These are phyloP conservation scores for Nothocercus julius DNA, from an alignment of 2,113 vertebrate species.

Conservation along the genomic window DNA sequence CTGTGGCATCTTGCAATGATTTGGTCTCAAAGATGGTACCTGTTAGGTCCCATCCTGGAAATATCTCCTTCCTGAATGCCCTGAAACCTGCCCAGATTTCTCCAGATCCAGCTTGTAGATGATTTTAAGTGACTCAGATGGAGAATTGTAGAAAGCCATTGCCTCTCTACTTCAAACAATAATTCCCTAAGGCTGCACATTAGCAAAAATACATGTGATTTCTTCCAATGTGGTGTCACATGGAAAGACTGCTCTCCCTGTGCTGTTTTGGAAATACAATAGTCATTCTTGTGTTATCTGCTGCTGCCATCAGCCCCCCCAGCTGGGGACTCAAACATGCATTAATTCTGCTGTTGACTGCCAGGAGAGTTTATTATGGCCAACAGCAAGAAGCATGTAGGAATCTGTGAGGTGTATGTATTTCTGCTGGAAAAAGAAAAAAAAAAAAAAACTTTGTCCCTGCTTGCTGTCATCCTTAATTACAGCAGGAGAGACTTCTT, in stretches of 20 bases:
- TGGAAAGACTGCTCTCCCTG: slow-evolving; percentile 26
- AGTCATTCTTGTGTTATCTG: slow-evolving; percentile 59
- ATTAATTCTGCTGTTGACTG: slow-evolving; percentile 42
- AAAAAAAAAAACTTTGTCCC: slow-evolving; percentile 31
- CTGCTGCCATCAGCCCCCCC: slow-evolving; percentile 42
- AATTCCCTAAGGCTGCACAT: slow-evolving; percentile 47
- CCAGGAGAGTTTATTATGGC: slow-evolving; percentile 67
- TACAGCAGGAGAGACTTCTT: slow-evolving; percentile 30
- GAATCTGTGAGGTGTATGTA: slow-evolving; percentile 53
- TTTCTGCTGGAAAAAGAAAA: slow-evolving; percentile 42
- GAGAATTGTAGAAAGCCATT: slow-evolving; percentile 3
- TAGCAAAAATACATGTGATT: slow-evolving; percentile 51
- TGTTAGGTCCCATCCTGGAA: neutral
- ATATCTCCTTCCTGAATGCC: neutral
- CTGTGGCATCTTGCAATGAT: neutral
- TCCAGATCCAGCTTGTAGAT: neutral
- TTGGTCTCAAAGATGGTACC: neutral
- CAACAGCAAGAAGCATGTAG: slow-evolving; percentile 69
- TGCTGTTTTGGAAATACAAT: slow-evolving; percentile 60
- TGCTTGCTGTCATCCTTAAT: slow-evolving; percentile 45
- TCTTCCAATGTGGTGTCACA: slow-evolving; percentile 35
- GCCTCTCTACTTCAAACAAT: slow-evolving; percentile 32
- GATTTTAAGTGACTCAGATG: neutral
- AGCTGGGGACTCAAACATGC: slow-evolving; percentile 42
- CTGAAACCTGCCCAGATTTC: neutral